Percentiles rank a stretch among this genome's conserved stretches.
These are phyloP conservation scores for Plecotus auritus DNA, from an alignment of 2,113 vertebrate genomes.

Conservation along the genomic window DNA sequence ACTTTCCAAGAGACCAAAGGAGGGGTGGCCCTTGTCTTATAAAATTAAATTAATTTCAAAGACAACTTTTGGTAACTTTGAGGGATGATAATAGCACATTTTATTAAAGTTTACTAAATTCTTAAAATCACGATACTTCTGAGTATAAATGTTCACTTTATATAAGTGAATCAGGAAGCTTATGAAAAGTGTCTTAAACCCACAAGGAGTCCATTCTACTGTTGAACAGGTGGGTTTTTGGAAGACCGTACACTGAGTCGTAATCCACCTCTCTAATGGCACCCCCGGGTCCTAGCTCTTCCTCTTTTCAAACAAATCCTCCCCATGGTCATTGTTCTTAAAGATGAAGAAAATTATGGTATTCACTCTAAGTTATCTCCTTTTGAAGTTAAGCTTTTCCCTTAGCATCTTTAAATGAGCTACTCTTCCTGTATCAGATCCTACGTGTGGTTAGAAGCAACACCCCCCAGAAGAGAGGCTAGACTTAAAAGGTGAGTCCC, in stretches of 20 bases:
- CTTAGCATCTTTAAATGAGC: not conserved
- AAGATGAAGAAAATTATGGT: not conserved
- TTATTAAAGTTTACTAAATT: constrained; percentile 36
- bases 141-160: not conserved
- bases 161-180: not conserved
- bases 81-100: not conserved
- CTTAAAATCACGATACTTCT: constrained; percentile 7
- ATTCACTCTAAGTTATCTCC: not conserved
- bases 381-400: not conserved
- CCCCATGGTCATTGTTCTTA: not conserved
- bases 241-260: not conserved
- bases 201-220: not conserved
- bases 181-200: not conserved
- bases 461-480: not conserved
- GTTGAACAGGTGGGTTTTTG: not conserved
- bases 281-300: not conserved
- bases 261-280: too few relatives aligned
- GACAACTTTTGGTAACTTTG: not conserved
- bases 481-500: not conserved
- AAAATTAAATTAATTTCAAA: constrained; percentile 37
- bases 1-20: not conserved
- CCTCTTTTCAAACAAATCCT: not conserved
- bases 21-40: not conserved
- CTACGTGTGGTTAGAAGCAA: not conserved
- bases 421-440: not conserved